Percentiles rank a stretch among this genome's conserved stretches.
phyloP scores from a whole-genome alignment of 2,113 vertebrate genomes.

The Jacana jacana region DNA sequence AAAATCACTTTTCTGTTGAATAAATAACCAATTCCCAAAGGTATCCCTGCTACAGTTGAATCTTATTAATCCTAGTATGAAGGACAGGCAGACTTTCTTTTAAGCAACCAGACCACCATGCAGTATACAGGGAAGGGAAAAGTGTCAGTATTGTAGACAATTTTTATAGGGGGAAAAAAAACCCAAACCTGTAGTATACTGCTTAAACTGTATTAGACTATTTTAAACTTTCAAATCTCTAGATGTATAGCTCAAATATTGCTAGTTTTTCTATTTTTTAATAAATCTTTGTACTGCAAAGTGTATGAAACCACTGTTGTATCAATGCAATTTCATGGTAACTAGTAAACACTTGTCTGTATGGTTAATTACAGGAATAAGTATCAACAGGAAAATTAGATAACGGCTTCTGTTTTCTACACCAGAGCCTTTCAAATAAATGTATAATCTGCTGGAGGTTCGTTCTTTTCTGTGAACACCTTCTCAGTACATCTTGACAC shows the following conservation, averaged over 20 bases:
- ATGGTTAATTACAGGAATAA: neutral
- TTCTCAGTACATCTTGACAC: neutral
- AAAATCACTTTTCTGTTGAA: conserved; percentile 11
- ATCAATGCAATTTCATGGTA: neutral
- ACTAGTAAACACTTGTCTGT: neutral
- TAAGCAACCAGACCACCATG: neutral
- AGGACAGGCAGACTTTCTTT: neutral
- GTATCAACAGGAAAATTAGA: neutral
- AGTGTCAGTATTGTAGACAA: neutral
- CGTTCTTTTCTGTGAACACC: neutral
- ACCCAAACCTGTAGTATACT: neutral
- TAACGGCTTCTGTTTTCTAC: neutral
- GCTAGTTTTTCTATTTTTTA: neutral
- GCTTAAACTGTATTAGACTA: neutral
- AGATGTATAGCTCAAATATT: neutral
- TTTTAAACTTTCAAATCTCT: neutral
- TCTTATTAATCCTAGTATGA: neutral
- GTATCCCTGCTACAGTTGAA: neutral
- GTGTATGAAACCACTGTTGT: neutral
- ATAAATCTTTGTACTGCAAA: neutral
- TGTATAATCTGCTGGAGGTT: neutral
- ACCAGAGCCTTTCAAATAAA: neutral
- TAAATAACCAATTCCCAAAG: conserved; percentile 18
- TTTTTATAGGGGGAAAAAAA: neutral
- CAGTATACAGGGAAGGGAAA: neutral